phyloP scores from a whole-genome alignment of 2,888 invertebrate species.

The Drosophila tripunctata region DNA sequence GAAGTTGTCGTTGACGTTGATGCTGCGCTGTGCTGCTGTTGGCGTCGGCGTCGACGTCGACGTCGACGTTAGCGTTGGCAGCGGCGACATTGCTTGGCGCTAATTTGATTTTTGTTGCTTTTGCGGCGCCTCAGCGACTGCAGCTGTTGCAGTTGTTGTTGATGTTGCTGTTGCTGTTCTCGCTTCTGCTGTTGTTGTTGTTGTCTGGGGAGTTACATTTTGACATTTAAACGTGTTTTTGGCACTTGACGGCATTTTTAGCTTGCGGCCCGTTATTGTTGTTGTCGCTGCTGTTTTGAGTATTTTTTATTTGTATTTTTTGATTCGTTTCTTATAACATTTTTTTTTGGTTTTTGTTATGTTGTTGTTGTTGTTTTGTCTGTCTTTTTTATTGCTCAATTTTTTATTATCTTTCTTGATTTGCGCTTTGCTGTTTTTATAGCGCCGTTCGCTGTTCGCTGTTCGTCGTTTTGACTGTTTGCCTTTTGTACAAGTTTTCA shows the following conservation, averaged over 20 bases:
- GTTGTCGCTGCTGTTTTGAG: slow-evolving; percentile 18
- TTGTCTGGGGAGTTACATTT: slow-evolving; percentile 62
- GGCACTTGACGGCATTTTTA: slow-evolving; percentile 71
- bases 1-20: slow-evolving; percentile 11
- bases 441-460: slow-evolving; percentile 19
- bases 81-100: slow-evolving; percentile 63
- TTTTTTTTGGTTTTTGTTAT: slow-evolving; percentile 20
- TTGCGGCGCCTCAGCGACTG: slow-evolving; percentile 70
- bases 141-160: slow-evolving; percentile 64
- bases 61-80: slow-evolving; percentile 8
- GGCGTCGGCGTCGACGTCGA: background rate
- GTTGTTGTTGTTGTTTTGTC: slow-evolving; percentile 17
- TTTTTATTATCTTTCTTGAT: slow-evolving; percentile 70
- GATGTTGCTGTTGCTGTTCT: slow-evolving; percentile 17
- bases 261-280: slow-evolving; percentile 36
- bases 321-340: slow-evolving; percentile 1
- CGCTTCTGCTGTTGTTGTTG: slow-evolving; percentile 17
- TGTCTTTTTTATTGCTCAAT: slow-evolving; percentile 48
- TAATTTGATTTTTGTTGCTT: slow-evolving; percentile 75
- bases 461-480: slow-evolving; percentile 6
- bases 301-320: too few species aligned
- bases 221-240: slow-evolving; percentile 78
- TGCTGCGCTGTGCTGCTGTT: slow-evolving; percentile 4
- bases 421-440: slow-evolving; percentile 65
- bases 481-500: slow-evolving; percentile 50